phyloP scores from a whole-genome alignment of 2,113 vertebrate genomes.

The Gasterosteus nipponicus region DNA sequence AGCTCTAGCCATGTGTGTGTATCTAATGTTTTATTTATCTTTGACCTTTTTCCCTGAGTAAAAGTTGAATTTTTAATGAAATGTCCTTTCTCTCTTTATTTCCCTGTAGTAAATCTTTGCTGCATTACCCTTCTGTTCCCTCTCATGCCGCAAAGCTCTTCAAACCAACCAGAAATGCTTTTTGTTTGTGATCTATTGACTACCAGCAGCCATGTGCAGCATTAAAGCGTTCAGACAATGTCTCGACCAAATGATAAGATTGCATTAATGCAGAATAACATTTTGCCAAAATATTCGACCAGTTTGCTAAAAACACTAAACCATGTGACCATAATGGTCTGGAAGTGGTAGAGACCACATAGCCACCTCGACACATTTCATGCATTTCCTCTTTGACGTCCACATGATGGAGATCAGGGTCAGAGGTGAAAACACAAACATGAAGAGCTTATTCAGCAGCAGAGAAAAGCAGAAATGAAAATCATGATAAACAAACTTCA shows the following conservation, averaged over 20 bases:
- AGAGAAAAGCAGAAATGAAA: conserved; percentile 72
- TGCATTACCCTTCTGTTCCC: background rate
- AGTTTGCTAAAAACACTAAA: background rate
- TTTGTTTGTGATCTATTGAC: background rate
- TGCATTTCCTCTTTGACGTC: conserved; percentile 58
- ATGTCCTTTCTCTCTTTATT: conserved; percentile 13
- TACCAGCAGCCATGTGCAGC: background rate
- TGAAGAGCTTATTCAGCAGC: conserved; percentile 51
- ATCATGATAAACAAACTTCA: conserved; percentile 51
- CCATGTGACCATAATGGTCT: background rate
- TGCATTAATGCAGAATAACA: background rate
- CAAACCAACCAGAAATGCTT: conserved; percentile 10
- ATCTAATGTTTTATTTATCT: conserved; percentile 59
- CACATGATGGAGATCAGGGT: conserved; percentile 53
- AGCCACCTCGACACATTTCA: conserved; percentile 41
- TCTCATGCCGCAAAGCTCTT: background rate
- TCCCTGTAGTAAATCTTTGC: conserved; percentile 11
- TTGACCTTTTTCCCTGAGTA: conserved; percentile 41
- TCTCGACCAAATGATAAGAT: conserved; percentile 7
- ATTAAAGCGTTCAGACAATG: conserved; percentile 13
- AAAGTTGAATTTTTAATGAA: conserved; percentile 52
- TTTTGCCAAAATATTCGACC: background rate
- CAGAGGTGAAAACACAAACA: conserved; percentile 49
- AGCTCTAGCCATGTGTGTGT: background rate
- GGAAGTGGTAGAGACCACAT: conserved; percentile 12